Conservation (phyloP, 2,797 vertebrate species). For the Acrocephalus scirpaceus region DNA sequence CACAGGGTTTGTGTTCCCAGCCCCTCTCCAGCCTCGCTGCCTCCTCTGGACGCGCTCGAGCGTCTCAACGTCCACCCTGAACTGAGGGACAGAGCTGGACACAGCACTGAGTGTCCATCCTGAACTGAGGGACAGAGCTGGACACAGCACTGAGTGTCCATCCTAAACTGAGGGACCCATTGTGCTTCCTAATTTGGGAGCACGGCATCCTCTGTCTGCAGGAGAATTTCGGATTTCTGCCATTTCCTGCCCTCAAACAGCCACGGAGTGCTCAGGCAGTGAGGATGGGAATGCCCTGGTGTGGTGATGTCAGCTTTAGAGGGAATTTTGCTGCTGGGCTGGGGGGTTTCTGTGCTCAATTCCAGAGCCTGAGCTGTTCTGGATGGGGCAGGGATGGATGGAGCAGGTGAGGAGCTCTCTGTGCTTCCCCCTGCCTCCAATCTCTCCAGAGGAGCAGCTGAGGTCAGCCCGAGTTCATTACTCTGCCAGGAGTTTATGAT, state of each 20-base stretch:
- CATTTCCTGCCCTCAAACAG: not conserved
- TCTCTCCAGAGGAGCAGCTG: not conserved
- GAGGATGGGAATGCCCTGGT: not conserved
- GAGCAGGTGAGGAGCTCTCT: not conserved
- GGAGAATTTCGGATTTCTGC: not conserved
- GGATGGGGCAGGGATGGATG: not conserved
- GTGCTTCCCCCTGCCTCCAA: not conserved
- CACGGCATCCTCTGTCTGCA: not conserved
- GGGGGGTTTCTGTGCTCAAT: not conserved
- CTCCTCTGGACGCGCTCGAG: no score
- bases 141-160: no score
- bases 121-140: no score
- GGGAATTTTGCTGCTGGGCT: not conserved
- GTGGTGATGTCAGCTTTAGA: not conserved
- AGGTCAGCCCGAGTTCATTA: constrained; percentile 32
- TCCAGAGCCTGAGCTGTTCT: not conserved
- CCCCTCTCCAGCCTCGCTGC: no score
- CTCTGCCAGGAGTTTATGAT: constrained; percentile 50
- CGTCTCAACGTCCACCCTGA: no score
- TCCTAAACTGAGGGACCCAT: no score
- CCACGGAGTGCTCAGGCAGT: not conserved
- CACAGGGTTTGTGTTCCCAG: no score
- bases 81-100: no score
- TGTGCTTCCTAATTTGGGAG: not conserved
- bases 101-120: no score